phyloP scores from a whole-genome alignment of 2,888 invertebrate species.

The Sylvicola cinctus region DNA sequence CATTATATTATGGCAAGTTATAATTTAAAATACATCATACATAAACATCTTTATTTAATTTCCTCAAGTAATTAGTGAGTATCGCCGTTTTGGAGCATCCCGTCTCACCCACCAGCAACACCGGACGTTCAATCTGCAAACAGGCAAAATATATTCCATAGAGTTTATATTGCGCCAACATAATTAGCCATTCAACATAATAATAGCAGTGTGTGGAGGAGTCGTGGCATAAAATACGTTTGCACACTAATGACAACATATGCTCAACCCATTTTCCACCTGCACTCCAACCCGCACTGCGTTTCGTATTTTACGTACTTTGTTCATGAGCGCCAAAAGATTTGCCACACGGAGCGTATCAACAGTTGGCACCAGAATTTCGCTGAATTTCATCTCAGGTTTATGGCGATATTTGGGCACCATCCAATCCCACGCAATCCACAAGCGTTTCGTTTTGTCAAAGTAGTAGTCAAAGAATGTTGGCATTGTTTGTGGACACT shows the following conservation, averaged over 20 bases:
- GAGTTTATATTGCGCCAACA: conserved; percentile 3
- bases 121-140: conserved; percentile 46
- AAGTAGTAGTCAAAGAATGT: conserved; percentile 69
- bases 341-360: conserved; percentile 69
- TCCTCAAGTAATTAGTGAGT: conserved; percentile 57
- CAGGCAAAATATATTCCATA: conserved; percentile 1
- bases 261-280: too few species aligned
- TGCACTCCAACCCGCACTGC: too few species aligned
- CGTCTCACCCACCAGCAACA: conserved; percentile 73
- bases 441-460: conserved; percentile 39
- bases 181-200: conserved; percentile 1
- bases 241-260: not conserved
- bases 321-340: conserved; percentile 55
- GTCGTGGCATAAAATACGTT: not conserved
- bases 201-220: not conserved
- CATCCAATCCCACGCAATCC: conserved; percentile 73
- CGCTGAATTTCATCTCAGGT: conserved; percentile 43
- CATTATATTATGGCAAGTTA: too few species aligned
- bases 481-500: conserved; percentile 48
- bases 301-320: conserved; percentile 32
- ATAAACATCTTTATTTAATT: conserved; percentile 32
- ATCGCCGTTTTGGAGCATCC: conserved; percentile 88
- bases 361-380: conserved; percentile 76
- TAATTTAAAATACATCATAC: not conserved
- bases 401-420: conserved; percentile 61